Conservation (phyloP, 2,888 invertebrate species). For the Erpobdella octoculata region DNA sequence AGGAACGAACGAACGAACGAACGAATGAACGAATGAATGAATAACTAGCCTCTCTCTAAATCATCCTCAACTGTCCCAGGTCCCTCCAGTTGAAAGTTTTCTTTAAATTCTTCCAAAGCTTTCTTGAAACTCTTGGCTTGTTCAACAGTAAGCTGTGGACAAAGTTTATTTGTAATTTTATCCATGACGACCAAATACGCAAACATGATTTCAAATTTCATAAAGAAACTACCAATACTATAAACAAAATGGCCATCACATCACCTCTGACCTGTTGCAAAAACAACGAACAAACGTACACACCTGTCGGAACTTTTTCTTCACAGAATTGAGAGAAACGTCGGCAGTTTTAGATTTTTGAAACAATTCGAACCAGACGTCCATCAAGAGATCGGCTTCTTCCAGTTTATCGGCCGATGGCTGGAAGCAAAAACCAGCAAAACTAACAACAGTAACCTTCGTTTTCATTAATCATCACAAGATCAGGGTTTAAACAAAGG, state of each 20-base stretch:
- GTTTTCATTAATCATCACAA: no score
- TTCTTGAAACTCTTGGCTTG: slow-evolving; percentile 66
- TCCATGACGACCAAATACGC: no score
- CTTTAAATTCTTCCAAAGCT: slow-evolving; percentile 62
- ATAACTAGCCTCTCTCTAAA: slow-evolving; percentile 57
- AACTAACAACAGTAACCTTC: no score
- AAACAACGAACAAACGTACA: no score
- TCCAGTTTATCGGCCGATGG: slow-evolving; percentile 45
- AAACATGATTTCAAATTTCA: no score
- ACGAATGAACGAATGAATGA: no score
- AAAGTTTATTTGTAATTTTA: no score
- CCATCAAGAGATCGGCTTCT: slow-evolving; percentile 42
- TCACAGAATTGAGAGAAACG: slow-evolving; percentile 60
- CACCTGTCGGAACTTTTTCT: slow-evolving; percentile 71
- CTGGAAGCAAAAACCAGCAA: not conserved
- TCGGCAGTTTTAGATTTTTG: slow-evolving; percentile 52
- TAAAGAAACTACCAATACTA: no score
- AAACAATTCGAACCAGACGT: slow-evolving; percentile 50
- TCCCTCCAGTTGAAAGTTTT: slow-evolving; percentile 67
- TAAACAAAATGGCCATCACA: no score
- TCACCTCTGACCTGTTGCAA: no score
- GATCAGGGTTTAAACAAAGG: no score
- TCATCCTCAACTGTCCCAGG: slow-evolving; percentile 72
- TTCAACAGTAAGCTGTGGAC: slow-evolving; percentile 62
- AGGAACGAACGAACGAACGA: no score